A percentile compares a stretch with the other conserved stretches of the same genome.
phyloP scores from a whole-genome alignment of 1,140 invertebrate species.

The honey bee (Apis mellifera) region Amel_HAv3.1 CM009933.2:2291001-2291500 shows the following conservation, averaged over 20 bases:
- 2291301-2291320: neutral
- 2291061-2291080: too few relatives aligned
- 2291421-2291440: neutral
- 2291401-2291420: neutral
- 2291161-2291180: too few relatives aligned
- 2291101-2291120: neutral
- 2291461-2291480: neutral
- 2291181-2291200: neutral
- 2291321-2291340: neutral
- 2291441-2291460: neutral
- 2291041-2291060: too few relatives aligned
- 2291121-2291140: neutral
- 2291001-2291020: too few relatives aligned
- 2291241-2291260: neutral
- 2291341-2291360: constrained; percentile 15
- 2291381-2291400: neutral
- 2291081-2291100: neutral
- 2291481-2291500: neutral
- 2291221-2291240: neutral
- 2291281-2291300: neutral
- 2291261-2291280: constrained; percentile 12
- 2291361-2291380: neutral
- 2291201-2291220: neutral
- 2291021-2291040: too few relatives aligned
- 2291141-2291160: neutral